Evolutionary conservation across 2,113 vertebrate genomes (phyloP).

Genomic region (Melanotaenia duboulayi): DNA sequence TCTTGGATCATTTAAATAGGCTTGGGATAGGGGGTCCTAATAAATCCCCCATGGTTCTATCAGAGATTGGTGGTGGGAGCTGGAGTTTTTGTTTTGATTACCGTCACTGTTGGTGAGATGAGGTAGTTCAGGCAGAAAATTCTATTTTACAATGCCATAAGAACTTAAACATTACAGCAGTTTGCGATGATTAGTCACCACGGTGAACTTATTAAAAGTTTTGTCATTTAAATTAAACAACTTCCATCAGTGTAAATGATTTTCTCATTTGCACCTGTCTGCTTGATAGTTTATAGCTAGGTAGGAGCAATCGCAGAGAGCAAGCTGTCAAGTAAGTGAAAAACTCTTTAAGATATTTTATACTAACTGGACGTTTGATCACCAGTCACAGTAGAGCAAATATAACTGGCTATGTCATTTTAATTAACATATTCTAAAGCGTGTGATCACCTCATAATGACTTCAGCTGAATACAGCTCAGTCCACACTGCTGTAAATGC

Average conservation of each 20-base stretch:
- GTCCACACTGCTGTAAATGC: slow-evolving; percentile 43
- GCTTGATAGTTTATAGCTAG: slow-evolving; percentile 58
- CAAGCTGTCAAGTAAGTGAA: slow-evolving; percentile 58
- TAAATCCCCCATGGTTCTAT: slow-evolving; percentile 82
- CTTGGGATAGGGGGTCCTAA: slow-evolving; percentile 80
- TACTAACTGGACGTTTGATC: slow-evolving; percentile 52
- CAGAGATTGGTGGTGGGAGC: slow-evolving; percentile 78
- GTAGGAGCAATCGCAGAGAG: slow-evolving; percentile 45
- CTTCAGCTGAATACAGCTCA: slow-evolving; percentile 45
- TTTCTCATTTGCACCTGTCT: slow-evolving; percentile 61
- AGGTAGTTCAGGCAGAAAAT: slow-evolving; percentile 83
- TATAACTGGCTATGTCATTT: slow-evolving; percentile 52
- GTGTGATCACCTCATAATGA: slow-evolving; percentile 54
- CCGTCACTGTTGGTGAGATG: slow-evolving; percentile 83
- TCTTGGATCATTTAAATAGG: slow-evolving; percentile 81
- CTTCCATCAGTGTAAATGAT: slow-evolving; percentile 49
- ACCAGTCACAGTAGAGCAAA: slow-evolving; percentile 42
- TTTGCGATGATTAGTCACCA: slow-evolving; percentile 74
- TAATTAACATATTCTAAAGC: slow-evolving; percentile 62
- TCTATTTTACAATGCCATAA: slow-evolving; percentile 79
- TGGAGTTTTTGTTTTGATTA: slow-evolving; percentile 83
- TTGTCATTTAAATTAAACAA: slow-evolving; percentile 70
- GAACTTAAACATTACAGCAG: slow-evolving; percentile 74
- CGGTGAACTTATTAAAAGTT: slow-evolving; percentile 81
- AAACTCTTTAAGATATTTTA: slow-evolving; percentile 46